These are phyloP conservation scores for Blastobasis lacticolella DNA, from an alignment of 2,888 invertebrate genomes.

Conservation along the genomic window DNA sequence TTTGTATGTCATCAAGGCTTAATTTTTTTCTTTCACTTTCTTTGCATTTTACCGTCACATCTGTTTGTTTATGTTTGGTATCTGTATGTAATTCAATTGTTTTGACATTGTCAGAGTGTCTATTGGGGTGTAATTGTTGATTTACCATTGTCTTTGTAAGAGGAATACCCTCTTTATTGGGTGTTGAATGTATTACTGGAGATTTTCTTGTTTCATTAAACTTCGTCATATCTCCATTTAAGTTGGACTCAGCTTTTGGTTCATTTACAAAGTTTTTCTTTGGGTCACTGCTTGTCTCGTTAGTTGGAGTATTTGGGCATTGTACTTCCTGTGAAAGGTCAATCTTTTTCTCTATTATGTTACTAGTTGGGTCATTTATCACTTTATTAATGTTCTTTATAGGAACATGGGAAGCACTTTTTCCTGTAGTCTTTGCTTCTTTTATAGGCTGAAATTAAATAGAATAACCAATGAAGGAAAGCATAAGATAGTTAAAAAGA, in stretches of 20 bases:
- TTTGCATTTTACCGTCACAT: neutral
- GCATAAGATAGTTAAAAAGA: neutral
- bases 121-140: conserved; percentile 55
- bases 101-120: conserved; percentile 60
- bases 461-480: neutral
- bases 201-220: conserved; percentile 59
- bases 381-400: conserved; percentile 45
- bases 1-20: no score
- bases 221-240: conserved; percentile 55
- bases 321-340: conserved; percentile 29
- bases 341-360: conserved; percentile 37
- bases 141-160: conserved; percentile 66
- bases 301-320: conserved; percentile 16
- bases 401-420: conserved; percentile 42
- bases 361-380: conserved; percentile 32
- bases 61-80: conserved; percentile 34
- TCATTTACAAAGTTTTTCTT: conserved; percentile 32
- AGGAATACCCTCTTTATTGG: conserved; percentile 62
- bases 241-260: conserved; percentile 42
- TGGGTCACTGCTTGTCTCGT: conserved; percentile 27
- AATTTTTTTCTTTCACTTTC: no score
- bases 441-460: conserved; percentile 47
- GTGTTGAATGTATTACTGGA: conserved; percentile 61
- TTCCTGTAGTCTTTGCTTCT: conserved; percentile 31
- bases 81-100: conserved; percentile 66